Base-by-base conservation (phyloP, 2,797 vertebrate genomes). In the Picus viridis region DNA sequence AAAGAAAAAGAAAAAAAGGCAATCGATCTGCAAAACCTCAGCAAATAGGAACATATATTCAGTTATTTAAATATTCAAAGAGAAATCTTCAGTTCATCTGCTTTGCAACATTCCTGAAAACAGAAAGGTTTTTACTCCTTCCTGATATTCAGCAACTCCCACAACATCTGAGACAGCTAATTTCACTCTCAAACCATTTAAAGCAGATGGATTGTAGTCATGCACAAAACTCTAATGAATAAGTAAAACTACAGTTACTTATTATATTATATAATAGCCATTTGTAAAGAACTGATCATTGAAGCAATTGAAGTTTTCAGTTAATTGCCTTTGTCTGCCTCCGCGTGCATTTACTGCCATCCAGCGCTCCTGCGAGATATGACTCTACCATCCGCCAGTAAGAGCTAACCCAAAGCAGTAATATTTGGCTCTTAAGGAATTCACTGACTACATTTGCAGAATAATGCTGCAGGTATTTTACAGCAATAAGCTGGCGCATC, bases 201-300 rank as follows among this genome's bases (percentile, higher is more conserved):
- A 96, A 97, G 94, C 92, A 96, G 96, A 96, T 96, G 95, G 95
- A 95, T 97, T 96, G 95, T 96, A 95, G 94, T 95, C 96, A 90
- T 92, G 92, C 94, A 96, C 94, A 97, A 94, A 97, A 94, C 90
- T 86, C 90, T 95, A 97, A 96, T 96, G 91, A 96, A 97, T 94
- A 93, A 95, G 95, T 96, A 94, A 96, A 97, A 95, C 93, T 94
- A 96, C 92, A 90, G 92, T 91, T 94, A 83, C 95, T 96, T 96
- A 95, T 96, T 97, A 94, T 95, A 94, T 96, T 96, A 93, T 95
- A 94, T 94, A 97, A 97, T 96, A 97, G 92, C 95, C 94, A 96
- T 97, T 96, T 96, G 95, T 97, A 95, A 95, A 96, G 95, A 96
- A 95, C 82, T 92, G 95, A 94, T 95, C 94, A 88, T 30, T 94